A percentile compares a stretch with the other conserved stretches of the same genome.
phyloP scores from a whole-genome alignment of 1,140 invertebrate genomes.

The Tribolium madens region DNA sequence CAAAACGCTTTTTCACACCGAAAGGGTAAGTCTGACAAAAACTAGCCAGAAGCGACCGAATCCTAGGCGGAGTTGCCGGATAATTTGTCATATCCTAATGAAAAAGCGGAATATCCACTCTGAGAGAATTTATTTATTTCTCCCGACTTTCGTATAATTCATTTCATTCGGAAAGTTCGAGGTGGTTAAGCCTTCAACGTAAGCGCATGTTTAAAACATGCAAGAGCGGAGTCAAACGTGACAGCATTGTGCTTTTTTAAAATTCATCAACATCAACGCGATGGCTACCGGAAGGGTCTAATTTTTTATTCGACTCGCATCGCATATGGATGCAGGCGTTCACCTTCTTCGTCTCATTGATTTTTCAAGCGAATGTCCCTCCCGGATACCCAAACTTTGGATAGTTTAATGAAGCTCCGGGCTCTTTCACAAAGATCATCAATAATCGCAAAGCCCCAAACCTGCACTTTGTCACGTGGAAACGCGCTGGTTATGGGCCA shows the following conservation, averaged over 20 bases:
- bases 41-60: conserved; percentile 26
- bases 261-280: conserved; percentile 52
- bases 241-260: conserved; percentile 46
- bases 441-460: conserved; percentile 44
- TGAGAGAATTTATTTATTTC: neutral
- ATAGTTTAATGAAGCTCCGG: neutral
- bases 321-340: conserved; percentile 51
- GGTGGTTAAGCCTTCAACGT: conserved; percentile 19
- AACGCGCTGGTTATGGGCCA: neutral
- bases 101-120: conserved; percentile 9
- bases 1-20: conserved; percentile 45
- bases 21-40: conserved; percentile 45
- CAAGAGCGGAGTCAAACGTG: conserved; percentile 35
- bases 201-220: conserved; percentile 45
- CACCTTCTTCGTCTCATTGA: conserved; percentile 42
- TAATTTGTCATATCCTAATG: conserved; percentile 33
- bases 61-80: conserved; percentile 29
- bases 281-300: conserved; percentile 50
- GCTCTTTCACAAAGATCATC: conserved; percentile 37
- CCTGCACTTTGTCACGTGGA: conserved; percentile 40
- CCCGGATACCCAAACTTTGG: neutral
- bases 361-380: conserved; percentile 45
- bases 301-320: conserved; percentile 52
- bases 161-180: neutral
- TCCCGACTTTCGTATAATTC: neutral